Evolutionary conservation across 1,140 invertebrate genomes (phyloP).

Genomic region (Atta texana): DNA sequence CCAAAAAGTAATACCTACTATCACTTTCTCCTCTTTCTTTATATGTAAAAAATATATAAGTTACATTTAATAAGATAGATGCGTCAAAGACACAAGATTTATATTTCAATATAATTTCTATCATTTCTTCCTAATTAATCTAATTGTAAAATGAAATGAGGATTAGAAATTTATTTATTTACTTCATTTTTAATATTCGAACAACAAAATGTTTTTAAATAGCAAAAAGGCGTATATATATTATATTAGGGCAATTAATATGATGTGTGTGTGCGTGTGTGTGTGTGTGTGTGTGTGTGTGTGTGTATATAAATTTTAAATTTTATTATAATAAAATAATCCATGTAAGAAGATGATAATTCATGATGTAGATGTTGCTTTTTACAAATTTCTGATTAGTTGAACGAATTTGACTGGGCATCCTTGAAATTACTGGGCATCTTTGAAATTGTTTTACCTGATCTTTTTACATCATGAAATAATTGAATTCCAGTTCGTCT

Average conservation of each 20-base stretch:
- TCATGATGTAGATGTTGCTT: no score
- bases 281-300: no score
- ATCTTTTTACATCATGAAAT: not conserved
- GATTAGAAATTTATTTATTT: not conserved
- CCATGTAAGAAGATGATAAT: no score
- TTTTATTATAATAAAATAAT: not conserved
- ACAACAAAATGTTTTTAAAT: not conserved
- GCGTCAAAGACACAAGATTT: not conserved
- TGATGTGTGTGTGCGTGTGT: not conserved
- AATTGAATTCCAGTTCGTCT: not conserved
- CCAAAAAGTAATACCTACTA: slow-evolving; percentile 23
- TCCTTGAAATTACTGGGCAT: no score
- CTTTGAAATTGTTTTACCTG: no score
- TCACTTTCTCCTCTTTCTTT: slow-evolving; percentile 19
- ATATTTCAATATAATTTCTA: not conserved
- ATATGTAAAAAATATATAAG: not conserved
- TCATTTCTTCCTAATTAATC: not conserved
- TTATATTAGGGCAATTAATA: not conserved
- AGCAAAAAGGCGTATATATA: no score
- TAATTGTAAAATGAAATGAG: not conserved
- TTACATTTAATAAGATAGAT: not conserved
- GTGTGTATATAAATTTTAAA: not conserved
- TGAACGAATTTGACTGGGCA: no score
- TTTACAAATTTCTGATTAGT: no score
- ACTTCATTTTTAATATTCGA: not conserved